A percentile compares a stretch with the other conserved stretches of the same genome.
Conservation (phyloP, 1,140 invertebrate genomes). For the Cydia pomonella region DNA sequence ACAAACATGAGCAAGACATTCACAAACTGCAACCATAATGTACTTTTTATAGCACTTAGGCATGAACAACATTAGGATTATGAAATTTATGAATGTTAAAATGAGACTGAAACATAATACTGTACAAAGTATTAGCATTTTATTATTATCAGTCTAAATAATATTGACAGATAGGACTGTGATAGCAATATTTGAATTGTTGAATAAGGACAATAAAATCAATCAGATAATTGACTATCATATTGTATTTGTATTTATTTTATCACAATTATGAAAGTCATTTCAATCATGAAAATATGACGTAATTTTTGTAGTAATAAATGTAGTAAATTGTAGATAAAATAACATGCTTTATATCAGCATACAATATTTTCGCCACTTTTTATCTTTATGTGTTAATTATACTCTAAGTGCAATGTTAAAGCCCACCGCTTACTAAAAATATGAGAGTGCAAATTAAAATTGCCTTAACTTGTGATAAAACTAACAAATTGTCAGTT, state of each 20-base stretch:
- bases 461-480: constrained; percentile 30
- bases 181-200: constrained; percentile 21
- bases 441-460: not conserved
- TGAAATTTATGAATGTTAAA: not conserved
- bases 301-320: not conserved
- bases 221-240: constrained; percentile 20
- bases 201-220: constrained; percentile 15
- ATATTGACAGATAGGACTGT: constrained; percentile 6
- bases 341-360: not conserved
- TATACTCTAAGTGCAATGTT: constrained; percentile 17
- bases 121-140: constrained; percentile 30
- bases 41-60: not conserved
- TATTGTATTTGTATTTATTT: constrained; percentile 11
- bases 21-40: not conserved
- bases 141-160: constrained; percentile 20
- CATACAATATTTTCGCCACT: not conserved
- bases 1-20: not conserved
- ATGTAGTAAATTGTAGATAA: not conserved
- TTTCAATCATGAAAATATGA: not conserved
- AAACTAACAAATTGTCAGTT: not conserved
- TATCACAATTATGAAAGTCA: not conserved
- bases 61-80: not conserved
- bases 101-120: constrained; percentile 20
- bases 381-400: not conserved
- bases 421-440: constrained; percentile 22